A percentile compares a stretch with the other conserved stretches of the same genome.
Conservation (phyloP, 30 jellyfish, hydroid and myxozoan genomes). For the Clytia hemisphaerica region DNA sequence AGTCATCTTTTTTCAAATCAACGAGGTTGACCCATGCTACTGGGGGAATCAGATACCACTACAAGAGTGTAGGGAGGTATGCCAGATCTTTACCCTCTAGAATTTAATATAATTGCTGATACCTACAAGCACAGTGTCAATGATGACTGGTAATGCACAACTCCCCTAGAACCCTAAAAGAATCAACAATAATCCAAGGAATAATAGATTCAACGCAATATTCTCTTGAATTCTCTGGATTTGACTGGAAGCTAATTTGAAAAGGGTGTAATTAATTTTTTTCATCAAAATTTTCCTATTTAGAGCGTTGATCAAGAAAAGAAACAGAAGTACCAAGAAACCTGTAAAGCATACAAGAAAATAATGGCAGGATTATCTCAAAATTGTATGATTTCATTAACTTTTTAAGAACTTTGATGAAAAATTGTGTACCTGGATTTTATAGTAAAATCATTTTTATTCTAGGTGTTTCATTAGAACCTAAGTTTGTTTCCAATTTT, state of each 20-base stretch:
- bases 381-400: neutral
- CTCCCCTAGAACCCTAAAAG: too few species aligned
- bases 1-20: neutral
- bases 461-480: neutral
- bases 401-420: neutral
- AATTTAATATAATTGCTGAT: neutral
- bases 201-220: neutral
- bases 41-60: neutral
- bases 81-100: too few species aligned
- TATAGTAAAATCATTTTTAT: neutral
- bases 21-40: neutral
- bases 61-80: neutral
- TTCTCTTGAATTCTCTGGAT: neutral
- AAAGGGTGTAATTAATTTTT: neutral
- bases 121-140: neutral
- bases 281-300: neutral
- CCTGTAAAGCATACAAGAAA: slow-evolving; percentile 76
- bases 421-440: neutral
- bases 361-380: slow-evolving; percentile 48
- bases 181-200: neutral
- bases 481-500: neutral
- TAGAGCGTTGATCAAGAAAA: slow-evolving; percentile 52
- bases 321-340: slow-evolving; percentile 56
- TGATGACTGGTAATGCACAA: too few species aligned
- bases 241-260: neutral